Evolutionary conservation across 23 tunicate genomes (phyloP).

Genomic region (Phallusia fumigata): DNA sequence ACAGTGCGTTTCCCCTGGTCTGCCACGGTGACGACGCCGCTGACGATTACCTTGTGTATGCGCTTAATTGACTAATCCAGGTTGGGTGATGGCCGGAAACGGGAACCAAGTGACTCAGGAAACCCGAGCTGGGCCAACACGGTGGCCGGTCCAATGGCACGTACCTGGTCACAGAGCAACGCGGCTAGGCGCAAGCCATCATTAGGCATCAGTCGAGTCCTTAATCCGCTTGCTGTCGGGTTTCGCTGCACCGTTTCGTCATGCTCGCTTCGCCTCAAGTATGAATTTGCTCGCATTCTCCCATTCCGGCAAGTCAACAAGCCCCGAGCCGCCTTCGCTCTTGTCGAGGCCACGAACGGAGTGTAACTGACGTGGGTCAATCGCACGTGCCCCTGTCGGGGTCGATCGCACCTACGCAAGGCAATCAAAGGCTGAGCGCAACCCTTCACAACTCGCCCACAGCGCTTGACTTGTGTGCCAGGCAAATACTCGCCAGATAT

Average conservation of each 20-base stretch:
- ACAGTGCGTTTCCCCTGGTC: not conserved
- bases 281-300: not conserved
- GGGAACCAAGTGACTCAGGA: not conserved
- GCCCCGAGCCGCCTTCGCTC: not conserved
- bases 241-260: constrained; percentile 10
- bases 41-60: not conserved
- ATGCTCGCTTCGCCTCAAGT: not conserved
- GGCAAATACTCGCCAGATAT: not conserved
- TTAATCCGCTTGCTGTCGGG: constrained; percentile 11
- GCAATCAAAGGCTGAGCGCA: not conserved
- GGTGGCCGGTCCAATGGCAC: not conserved
- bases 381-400: constrained; percentile 2
- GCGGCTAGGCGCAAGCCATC: not conserved
- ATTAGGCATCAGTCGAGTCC: not conserved
- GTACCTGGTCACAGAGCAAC: not conserved
- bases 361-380: constrained; percentile 12
- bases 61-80: constrained; percentile 10
- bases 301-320: not conserved
- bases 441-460: not conserved
- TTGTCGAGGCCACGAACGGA: no score
- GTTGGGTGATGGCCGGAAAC: constrained; percentile 4
- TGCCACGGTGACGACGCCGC: not conserved
- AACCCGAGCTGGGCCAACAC: constrained; percentile 3
- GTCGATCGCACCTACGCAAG: not conserved
- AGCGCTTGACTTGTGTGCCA: not conserved